Evolutionary conservation across 2,888 invertebrate species (phyloP).

Genomic region (Margaritifera margaritifera): DNA sequence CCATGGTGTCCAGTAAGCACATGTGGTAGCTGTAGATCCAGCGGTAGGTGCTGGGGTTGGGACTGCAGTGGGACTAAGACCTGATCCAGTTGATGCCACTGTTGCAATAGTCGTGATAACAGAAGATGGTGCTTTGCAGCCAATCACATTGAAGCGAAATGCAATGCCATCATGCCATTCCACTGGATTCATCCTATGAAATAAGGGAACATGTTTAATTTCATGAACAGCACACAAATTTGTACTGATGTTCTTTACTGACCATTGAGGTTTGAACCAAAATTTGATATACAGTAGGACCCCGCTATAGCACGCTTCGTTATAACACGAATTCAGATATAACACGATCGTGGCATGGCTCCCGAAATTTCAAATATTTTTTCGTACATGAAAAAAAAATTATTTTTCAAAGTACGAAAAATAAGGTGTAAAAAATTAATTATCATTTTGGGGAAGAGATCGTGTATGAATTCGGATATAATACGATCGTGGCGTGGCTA

Average conservation of each 20-base stretch:
- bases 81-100: conserved; percentile 14
- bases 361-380: no score
- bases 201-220: neutral
- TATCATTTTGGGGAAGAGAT: no score
- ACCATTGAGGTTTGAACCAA: neutral
- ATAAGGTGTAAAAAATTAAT: no score
- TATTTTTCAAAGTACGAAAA: no score
- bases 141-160: conserved; percentile 54
- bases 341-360: no score
- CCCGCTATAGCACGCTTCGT: no score
- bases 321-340: no score
- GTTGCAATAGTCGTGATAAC: conserved; percentile 29
- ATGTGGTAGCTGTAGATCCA: conserved; percentile 26
- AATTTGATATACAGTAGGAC: neutral
- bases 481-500: no score
- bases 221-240: neutral
- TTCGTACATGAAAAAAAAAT: no score
- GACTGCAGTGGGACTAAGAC: conserved; percentile 9
- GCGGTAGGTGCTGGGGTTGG: conserved; percentile 3
- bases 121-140: conserved; percentile 51
- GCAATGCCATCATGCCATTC: conserved; percentile 54
- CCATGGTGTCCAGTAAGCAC: conserved; percentile 64
- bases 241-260: neutral
- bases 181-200: conserved; percentile 46
- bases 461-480: no score